Evolutionary conservation across 2,797 vertebrate genomes (phyloP).

Genomic region (Enteromius radiatus): DNA sequence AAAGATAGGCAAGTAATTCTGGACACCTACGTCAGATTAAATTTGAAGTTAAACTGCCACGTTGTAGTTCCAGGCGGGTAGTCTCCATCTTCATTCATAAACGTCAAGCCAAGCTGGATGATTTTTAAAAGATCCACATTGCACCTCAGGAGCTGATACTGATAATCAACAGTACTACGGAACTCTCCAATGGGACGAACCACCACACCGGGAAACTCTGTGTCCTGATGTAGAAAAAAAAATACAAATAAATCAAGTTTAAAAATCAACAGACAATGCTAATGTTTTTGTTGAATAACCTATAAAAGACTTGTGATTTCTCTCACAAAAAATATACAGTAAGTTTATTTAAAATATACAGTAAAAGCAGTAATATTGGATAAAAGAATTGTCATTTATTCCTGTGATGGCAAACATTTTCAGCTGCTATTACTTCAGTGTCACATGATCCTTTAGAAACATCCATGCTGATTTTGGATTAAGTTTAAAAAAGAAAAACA

Average conservation of each 20-base stretch:
- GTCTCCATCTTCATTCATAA: slow-evolving; percentile 96
- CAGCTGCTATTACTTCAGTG: neutral
- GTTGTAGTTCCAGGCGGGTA: slow-evolving; percentile 93
- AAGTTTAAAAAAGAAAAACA: neutral
- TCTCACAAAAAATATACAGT: too few species aligned
- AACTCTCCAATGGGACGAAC: slow-evolving; percentile 97
- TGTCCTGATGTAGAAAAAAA: slow-evolving; percentile 80
- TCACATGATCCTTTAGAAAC: neutral
- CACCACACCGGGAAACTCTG: slow-evolving; percentile 96
- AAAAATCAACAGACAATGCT: neutral
- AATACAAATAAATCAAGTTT: neutral
- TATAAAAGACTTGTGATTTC: neutral
- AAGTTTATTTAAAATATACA: neutral
- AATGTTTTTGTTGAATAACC: neutral
- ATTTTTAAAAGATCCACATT: slow-evolving; percentile 98
- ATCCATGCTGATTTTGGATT: neutral
- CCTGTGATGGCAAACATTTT: neutral
- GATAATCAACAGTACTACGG: slow-evolving; percentile 96
- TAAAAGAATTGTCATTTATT: neutral
- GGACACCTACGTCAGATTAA: slow-evolving; percentile 92
- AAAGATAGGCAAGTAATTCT: neutral
- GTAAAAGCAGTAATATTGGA: neutral
- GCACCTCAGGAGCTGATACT: slow-evolving; percentile 95
- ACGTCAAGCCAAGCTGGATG: slow-evolving; percentile 95
- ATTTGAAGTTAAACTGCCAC: slow-evolving; percentile 99